Base-by-base conservation (phyloP, 2,797 vertebrate species). In the Catamblyrhynchus diadema region DNA sequence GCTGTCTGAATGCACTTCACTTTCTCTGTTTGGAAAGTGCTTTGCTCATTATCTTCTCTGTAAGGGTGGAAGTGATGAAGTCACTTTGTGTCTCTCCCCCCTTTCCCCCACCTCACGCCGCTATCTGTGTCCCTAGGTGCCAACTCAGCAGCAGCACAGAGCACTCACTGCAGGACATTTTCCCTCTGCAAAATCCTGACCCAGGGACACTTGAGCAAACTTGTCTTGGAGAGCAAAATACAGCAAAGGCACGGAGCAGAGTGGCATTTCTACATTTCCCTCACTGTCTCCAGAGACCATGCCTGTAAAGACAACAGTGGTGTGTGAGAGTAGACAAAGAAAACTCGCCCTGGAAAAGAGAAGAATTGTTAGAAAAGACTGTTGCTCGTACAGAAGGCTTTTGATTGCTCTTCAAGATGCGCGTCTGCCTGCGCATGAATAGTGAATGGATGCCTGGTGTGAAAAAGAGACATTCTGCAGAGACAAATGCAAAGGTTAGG, bases 1-100 rank as follows among this genome's bases (percentile, higher is more conserved):
- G 37, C 44, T 70, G 80, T 78, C 72, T 85, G 69, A 96, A 81
- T 62, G 79, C 54, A 45, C 69, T 94, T 91, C 22, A 71, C 81
- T 95, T 95, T 95, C 88, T 91, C 79, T 92, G 1, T 81, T 90
- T 92, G 75, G 51, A 86, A 94, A 94, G 75, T 51, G 30, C 24
- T 93, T 89, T 89, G 61, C 75, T 88, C 32, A 72, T 91, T 96
- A 83, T 88, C 81, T 79, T 66, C 54, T 66, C 62, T 51, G 69
- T 75, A 69, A 42, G 69, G 3, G 15, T 71, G 48, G 75, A 94
- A 93, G 56, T 48, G 75, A 59, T 94, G 92, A 96, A 94, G 69
- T 83, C 47, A 75, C 56, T 83, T 50, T 54, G 53, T 21, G 19
- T 73, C n/a, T 69, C 30, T 57, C 6, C 6, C 21, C 9, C 1